Evolutionary conservation across 1,140 invertebrate species (phyloP).

Genomic region (Cotesia typhae): DNA sequence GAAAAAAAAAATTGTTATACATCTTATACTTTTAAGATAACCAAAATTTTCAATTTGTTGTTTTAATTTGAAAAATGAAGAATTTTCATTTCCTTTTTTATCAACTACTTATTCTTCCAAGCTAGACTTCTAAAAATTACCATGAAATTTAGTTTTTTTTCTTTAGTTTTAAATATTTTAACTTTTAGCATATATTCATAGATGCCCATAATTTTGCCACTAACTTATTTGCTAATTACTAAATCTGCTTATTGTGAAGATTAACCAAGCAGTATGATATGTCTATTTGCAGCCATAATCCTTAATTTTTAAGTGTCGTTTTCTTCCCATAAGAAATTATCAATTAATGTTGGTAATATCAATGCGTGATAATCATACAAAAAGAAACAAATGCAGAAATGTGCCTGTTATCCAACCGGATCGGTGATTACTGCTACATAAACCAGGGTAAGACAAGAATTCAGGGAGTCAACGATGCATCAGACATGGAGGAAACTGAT

Average conservation of each 20-base stretch:
- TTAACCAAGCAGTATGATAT: slow-evolving; percentile 17
- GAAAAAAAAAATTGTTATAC: too few species aligned
- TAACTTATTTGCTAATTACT: not conserved
- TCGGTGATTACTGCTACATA: slow-evolving; percentile 86
- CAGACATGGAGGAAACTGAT: slow-evolving; percentile 91
- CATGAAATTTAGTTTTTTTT: too few species aligned
- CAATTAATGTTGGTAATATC: slow-evolving; percentile 5
- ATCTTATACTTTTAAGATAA: too few species aligned
- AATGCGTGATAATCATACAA: slow-evolving; percentile 7
- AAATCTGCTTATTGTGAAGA: slow-evolving; percentile 8
- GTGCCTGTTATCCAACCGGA: slow-evolving; percentile 83
- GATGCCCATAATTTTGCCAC: too few species aligned
- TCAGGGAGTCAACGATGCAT: slow-evolving; percentile 92
- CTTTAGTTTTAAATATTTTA: too few species aligned
- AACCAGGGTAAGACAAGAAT: slow-evolving; percentile 92
- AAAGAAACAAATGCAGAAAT: slow-evolving; percentile 71
- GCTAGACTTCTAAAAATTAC: too few species aligned
- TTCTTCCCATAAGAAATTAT: slow-evolving; percentile 26
- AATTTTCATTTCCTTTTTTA: too few species aligned
- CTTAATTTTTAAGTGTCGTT: slow-evolving; percentile 25
- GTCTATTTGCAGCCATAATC: slow-evolving; percentile 15
- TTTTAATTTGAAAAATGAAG: too few species aligned
- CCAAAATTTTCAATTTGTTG: too few species aligned
- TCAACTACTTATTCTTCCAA: too few species aligned
- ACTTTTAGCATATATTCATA: too few species aligned